Percentiles rank a stretch among this genome's conserved stretches.
These are phyloP conservation scores for Dolichallabes microphthalmus DNA, from an alignment of 2,113 vertebrate species.

Conservation along the genomic window DNA sequence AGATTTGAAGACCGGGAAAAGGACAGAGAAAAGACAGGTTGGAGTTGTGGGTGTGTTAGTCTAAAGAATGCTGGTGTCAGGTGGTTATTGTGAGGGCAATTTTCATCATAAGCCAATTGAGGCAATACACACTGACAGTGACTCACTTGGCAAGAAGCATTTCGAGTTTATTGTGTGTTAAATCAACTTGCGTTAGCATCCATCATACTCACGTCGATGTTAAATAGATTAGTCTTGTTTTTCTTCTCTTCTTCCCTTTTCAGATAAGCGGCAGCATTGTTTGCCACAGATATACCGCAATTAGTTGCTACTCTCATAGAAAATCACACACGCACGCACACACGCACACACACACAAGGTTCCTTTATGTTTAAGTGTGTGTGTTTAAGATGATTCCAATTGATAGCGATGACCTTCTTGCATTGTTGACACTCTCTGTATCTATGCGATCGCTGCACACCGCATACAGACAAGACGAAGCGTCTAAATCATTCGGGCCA, in stretches of 20 bases:
- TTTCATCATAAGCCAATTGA: constrained; percentile 9
- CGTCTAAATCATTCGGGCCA: not conserved
- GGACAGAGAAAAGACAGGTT: constrained; percentile 13
- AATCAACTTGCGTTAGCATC: not conserved
- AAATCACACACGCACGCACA: not conserved
- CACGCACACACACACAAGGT: not conserved
- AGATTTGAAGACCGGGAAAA: not conserved
- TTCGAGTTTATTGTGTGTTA: constrained; percentile 14
- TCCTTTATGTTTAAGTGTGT: not conserved
- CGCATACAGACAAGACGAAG: not conserved
- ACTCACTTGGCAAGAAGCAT: not conserved
- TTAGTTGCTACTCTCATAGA: not conserved
- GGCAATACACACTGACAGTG: not conserved
- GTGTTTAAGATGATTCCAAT: not conserved
- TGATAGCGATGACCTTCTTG: constrained; percentile 17
- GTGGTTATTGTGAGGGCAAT: not conserved
- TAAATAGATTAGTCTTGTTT: constrained; percentile 16
- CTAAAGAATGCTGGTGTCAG: constrained; percentile 5
- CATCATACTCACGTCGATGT: not conserved
- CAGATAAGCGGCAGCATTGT: not conserved
- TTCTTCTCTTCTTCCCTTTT: not conserved
- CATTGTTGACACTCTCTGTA: not conserved
- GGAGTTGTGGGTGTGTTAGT: not conserved
- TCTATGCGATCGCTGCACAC: not conserved
- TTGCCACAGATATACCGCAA: not conserved